Percentiles rank a stretch among this genome's conserved stretches.
Conservation (phyloP, 2,797 vertebrate genomes). For the Esox lucius region DNA sequence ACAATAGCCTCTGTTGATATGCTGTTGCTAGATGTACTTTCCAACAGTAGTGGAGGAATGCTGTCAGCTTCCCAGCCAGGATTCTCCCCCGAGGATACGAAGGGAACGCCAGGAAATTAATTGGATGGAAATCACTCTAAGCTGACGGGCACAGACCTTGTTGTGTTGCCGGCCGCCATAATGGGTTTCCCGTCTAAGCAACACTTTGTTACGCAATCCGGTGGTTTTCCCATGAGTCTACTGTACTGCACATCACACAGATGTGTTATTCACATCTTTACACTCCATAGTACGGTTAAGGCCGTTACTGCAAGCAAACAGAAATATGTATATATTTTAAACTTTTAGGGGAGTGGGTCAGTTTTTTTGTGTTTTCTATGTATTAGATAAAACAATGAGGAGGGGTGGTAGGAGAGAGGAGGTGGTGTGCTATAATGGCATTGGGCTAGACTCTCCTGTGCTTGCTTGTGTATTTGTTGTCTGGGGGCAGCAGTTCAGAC, state of each 20-base stretch:
- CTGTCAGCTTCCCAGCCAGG: conserved; percentile 16
- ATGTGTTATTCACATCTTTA: not conserved
- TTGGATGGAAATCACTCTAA: not conserved
- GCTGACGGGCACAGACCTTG: not conserved
- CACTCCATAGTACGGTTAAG: not conserved
- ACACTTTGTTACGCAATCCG: not conserved
- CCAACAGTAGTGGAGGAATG: conserved; percentile 10
- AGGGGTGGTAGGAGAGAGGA: too few relatives aligned
- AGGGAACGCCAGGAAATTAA: conserved; percentile 25
- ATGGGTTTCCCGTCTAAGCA: not conserved
- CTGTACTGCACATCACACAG: not conserved
- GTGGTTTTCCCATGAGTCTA: not conserved
- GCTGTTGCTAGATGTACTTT: not conserved
- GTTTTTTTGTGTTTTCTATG: too few relatives aligned
- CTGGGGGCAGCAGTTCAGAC: too few relatives aligned
- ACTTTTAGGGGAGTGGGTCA: not conserved
- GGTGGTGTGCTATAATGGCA: too few relatives aligned
- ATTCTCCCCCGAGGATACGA: conserved; percentile 16
- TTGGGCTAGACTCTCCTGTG: too few relatives aligned
- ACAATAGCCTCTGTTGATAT: not conserved
- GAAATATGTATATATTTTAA: not conserved
- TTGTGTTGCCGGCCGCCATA: not conserved
- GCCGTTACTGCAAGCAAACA: not conserved
- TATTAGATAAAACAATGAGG: too few relatives aligned
- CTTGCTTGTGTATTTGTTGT: too few relatives aligned